phyloP scores from a whole-genome alignment of 1,140 invertebrate genomes.

The Popillia japonica region DNA sequence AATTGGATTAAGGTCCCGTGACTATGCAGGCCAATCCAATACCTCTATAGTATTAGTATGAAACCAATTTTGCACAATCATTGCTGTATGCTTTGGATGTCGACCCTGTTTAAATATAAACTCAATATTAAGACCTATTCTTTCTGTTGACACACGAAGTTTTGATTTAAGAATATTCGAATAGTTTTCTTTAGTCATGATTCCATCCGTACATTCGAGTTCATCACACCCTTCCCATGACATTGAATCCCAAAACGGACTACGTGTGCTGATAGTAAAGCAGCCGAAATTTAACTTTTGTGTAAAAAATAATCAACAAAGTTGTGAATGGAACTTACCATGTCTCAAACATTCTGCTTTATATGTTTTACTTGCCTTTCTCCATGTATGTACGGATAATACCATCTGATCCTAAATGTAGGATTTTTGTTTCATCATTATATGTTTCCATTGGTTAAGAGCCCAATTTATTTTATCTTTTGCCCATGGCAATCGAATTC shows the following conservation, averaged over 20 bases:
- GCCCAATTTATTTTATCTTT: background rate
- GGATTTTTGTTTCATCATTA: background rate
- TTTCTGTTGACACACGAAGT: no score
- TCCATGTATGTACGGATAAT: background rate
- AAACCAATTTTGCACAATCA: no score
- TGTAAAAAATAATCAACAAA: background rate
- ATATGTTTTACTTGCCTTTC: background rate
- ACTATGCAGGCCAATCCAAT: slow-evolving; percentile 31
- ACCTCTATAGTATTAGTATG: background rate
- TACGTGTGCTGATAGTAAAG: no score
- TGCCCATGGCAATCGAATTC: background rate
- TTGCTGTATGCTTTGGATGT: no score
- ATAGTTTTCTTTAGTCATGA: background rate
- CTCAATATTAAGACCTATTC: no score
- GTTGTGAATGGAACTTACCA: background rate
- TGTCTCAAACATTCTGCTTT: background rate
- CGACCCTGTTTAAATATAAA: no score
- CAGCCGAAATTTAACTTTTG: background rate
- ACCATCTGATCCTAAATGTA: background rate
- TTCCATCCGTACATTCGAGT: background rate
- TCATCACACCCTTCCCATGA: background rate
- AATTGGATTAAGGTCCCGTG: background rate
- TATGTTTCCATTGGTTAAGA: background rate
- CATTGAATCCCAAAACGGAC: background rate
- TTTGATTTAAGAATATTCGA: background rate